Evolutionary conservation across 2,888 invertebrate genomes (phyloP), one percentile per base, ranked within the genome.

Genomic region (Sepiola atlantica): DNA sequence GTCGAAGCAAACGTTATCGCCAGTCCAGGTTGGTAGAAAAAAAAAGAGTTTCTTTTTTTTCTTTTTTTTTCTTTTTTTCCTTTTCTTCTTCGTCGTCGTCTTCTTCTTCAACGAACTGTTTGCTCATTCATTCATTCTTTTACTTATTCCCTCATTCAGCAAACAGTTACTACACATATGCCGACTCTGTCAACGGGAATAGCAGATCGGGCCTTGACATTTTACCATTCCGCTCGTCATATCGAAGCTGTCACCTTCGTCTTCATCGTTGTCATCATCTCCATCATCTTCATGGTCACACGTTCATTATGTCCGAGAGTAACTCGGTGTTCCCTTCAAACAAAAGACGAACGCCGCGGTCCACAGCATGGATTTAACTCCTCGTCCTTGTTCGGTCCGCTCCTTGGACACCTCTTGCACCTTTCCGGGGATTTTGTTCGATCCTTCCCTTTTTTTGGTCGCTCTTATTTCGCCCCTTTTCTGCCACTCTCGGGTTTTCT

Each of bases 231-330:
- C n/a, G 16, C 20, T 77, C n/a, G n/a, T 77, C 77, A 77, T 77
- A 77, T 32, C 18, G 77, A 77, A n/a, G 77, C 77, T 77, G 77
- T 77, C 77, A 77, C 77, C n/a, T 77, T 77, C 77, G 32, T 77
- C 77, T 77, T 77, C 77, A 77, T 77, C 77, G n/a, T 77, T 77
- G 77, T 77, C 77, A 77, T 77, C 77, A 77, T n/a, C 14, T 77
- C 77, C 77, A 77, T 77, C 77, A 77, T 77, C n/a, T 77, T 77
- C 77, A n/a, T 77, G 77, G 77, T 77, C 77, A 77, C 77, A 77
- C 77, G 77, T 77, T 77, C 77, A 77, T 77, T 77, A 77, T 77
- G 77, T 77, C 77, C n/a, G 77, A 77, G n/a, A 14, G 77, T 77
- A 77, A 77, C 12, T 77, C 77, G n/a, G 12, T 77, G 77, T n/a